phyloP scores from a whole-genome alignment of 1,140 invertebrate genomes.

The Drosophila dunni region DNA sequence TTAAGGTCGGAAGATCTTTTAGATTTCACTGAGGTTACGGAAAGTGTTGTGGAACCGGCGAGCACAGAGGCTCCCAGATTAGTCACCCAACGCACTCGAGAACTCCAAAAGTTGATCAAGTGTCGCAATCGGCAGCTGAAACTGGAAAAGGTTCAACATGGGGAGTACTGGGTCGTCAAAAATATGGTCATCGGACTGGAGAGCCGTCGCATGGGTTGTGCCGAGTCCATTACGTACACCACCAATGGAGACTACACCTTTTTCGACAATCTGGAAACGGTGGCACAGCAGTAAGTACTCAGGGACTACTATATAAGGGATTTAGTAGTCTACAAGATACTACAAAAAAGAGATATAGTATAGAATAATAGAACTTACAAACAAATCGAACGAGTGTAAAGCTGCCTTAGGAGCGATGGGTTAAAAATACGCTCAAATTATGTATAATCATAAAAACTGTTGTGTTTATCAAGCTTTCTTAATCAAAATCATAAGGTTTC shows the following conservation, averaged over 20 bases:
- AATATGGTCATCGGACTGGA: slow-evolving; percentile 89
- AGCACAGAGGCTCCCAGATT: slow-evolving; percentile 2
- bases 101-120: slow-evolving; percentile 72
- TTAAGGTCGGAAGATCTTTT: not conserved
- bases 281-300: slow-evolving; percentile 87
- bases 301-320: too few species aligned
- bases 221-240: slow-evolving; percentile 94
- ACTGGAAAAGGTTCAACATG: slow-evolving; percentile 89
- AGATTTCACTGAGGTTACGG: not conserved
- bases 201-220: slow-evolving; percentile 87
- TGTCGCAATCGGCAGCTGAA: slow-evolving; percentile 88
- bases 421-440: too few species aligned
- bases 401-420: too few species aligned
- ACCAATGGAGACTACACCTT: slow-evolving; percentile 96
- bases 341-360: too few species aligned
- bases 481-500: too few species aligned
- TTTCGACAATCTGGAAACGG: slow-evolving; percentile 92
- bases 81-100: slow-evolving; percentile 25
- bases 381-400: too few species aligned
- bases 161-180: slow-evolving; percentile 94
- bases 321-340: too few species aligned
- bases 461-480: too few species aligned
- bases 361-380: too few species aligned
- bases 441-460: too few species aligned
- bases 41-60: not conserved